phyloP scores from a whole-genome alignment of 2,888 invertebrate genomes.

The Itoplectis maculator region DNA sequence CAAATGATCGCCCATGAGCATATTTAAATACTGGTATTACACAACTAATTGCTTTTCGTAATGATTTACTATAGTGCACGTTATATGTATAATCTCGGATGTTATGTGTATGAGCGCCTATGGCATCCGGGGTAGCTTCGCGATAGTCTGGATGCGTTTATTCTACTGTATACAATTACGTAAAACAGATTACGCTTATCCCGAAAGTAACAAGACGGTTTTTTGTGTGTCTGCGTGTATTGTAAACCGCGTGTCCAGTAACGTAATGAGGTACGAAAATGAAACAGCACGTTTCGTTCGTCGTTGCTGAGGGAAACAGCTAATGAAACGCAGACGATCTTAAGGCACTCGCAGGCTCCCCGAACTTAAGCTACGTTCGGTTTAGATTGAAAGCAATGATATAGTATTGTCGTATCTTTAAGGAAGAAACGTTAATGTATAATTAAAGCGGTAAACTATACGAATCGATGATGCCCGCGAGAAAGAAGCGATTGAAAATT shows the following conservation, averaged over 20 bases:
- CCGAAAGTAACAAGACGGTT: conserved; percentile 42
- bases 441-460: conserved; percentile 76
- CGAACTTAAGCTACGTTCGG: conserved; percentile 72
- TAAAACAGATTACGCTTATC: conserved; percentile 33
- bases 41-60: conserved; percentile 79
- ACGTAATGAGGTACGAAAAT: conserved; percentile 44
- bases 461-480: conserved; percentile 65
- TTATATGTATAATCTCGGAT: conserved; percentile 77
- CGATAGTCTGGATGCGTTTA: conserved; percentile 34
- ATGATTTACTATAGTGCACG: conserved; percentile 56
- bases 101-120: conserved; percentile 71
- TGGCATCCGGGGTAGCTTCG: conserved; percentile 39
- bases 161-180: neutral
- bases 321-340: conserved; percentile 7
- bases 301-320: neutral
- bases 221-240: neutral
- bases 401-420: conserved; percentile 75
- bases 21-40: conserved; percentile 84
- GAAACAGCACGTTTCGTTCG: conserved; percentile 43
- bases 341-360: conserved; percentile 58
- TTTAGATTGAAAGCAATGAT: conserved; percentile 78
- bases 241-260: conserved; percentile 22
- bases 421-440: conserved; percentile 75
- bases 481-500: conserved; percentile 28
- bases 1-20: conserved; percentile 83